A percentile compares a stretch with the other conserved stretches of the same genome.
Evolutionary conservation across 1,140 invertebrate genomes (phyloP).

Genomic region (Rhizoglyphus robini): DNA sequence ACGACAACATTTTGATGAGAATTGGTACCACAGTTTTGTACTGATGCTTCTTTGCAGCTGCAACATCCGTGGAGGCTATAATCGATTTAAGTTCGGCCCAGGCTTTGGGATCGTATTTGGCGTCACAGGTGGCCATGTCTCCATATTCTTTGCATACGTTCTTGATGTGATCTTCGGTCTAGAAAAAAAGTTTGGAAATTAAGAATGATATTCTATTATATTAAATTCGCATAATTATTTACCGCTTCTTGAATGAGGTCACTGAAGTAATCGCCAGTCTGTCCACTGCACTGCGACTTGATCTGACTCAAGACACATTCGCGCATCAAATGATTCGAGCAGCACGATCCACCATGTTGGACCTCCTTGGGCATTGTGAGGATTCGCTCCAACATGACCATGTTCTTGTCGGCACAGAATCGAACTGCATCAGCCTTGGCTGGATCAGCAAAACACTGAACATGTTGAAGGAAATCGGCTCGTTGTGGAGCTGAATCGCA

Average conservation of each 20-base stretch:
- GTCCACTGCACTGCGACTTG: not conserved
- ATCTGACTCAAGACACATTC: constrained; percentile 1
- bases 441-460: too few relatives aligned
- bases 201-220: not conserved
- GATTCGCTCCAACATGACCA: constrained; percentile 5
- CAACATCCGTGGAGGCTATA: not conserved
- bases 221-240: not conserved
- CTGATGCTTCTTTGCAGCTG: not conserved
- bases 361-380: not conserved
- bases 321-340: not conserved
- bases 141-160: not conserved
- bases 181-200: not conserved
- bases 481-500: too few relatives aligned
- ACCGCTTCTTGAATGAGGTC: not conserved
- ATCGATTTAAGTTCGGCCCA: not conserved
- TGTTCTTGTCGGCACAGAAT: not conserved
- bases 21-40: constrained; percentile 6
- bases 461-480: not conserved
- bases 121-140: not conserved
- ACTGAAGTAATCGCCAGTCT: constrained; percentile 7
- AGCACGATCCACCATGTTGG: not conserved
- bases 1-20: constrained; percentile 7
- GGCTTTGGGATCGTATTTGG: not conserved
- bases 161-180: constrained; percentile 6
- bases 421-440: too few relatives aligned